phyloP scores from a whole-genome alignment of 2,888 invertebrate genomes.

The Campoplex nolae region DNA sequence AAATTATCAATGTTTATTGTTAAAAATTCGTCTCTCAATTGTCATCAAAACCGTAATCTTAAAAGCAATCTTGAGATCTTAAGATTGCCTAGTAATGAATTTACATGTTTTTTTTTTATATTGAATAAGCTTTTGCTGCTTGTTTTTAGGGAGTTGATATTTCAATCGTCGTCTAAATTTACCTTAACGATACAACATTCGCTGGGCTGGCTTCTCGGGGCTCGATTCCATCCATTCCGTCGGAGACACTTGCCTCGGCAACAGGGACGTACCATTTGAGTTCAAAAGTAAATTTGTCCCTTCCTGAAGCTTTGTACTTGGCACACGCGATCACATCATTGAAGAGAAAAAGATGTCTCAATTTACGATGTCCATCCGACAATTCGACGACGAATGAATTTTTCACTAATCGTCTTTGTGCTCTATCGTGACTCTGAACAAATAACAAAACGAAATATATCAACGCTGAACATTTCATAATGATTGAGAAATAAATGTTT shows the following conservation, averaged over 20 bases:
- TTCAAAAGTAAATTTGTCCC: constrained; percentile 96
- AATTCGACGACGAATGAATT: constrained; percentile 97
- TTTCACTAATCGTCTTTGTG: constrained; percentile 95
- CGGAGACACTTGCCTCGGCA: constrained; percentile 91
- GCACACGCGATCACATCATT: constrained; percentile 98
- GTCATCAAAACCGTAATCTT: background rate
- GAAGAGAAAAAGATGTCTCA: constrained; percentile 96
- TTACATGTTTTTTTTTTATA: background rate
- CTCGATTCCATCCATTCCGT: constrained; percentile 87
- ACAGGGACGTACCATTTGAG: constrained; percentile 97
- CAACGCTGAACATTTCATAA: constrained; percentile 8
- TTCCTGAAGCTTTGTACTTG: constrained; percentile 95
- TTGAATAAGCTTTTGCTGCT: background rate
- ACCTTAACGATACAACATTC: constrained; percentile 92
- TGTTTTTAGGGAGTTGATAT: background rate
- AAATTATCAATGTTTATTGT: too few species aligned
- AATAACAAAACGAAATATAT: constrained; percentile 1
- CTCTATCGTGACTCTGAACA: constrained; percentile 90
- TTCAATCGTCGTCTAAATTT: constrained; percentile 27
- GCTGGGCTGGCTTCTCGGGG: constrained; percentile 91
- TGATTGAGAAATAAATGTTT: background rate
- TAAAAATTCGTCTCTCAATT: background rate
- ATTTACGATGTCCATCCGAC: constrained; percentile 94
- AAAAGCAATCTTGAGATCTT: background rate
- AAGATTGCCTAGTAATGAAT: background rate